These are phyloP conservation scores for Argyra leucocephala DNA, from an alignment of 2,888 invertebrate genomes.

Conservation along the genomic window DNA sequence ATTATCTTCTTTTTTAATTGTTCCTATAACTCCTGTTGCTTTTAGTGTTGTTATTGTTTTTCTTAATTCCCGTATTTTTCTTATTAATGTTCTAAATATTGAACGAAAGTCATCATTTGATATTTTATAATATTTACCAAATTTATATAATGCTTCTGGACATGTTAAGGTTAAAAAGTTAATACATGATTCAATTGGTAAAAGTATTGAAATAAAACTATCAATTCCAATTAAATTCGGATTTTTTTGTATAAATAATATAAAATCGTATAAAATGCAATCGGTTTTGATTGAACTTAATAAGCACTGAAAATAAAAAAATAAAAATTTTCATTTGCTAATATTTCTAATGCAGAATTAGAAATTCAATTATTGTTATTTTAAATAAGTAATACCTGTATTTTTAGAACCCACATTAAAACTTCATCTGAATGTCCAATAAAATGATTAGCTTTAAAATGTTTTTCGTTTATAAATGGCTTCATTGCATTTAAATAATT, in stretches of 20 bases:
- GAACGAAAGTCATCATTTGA: neutral
- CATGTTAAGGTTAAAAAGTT: constrained; percentile 50
- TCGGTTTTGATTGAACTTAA: constrained; percentile 50
- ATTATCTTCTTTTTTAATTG: no score
- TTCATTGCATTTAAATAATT: constrained; percentile 39
- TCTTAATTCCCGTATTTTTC: neutral
- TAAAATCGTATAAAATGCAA: constrained; percentile 48
- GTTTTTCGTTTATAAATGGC: constrained; percentile 35
- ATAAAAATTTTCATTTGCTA: neutral
- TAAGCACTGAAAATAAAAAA: constrained; percentile 31
- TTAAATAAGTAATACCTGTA: constrained; percentile 28
- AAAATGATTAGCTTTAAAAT: constrained; percentile 37
- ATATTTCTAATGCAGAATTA: neutral
- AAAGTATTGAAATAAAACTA: constrained; percentile 46
- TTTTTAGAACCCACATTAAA: constrained; percentile 35
- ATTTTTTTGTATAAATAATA: constrained; percentile 51
- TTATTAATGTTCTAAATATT: neutral
- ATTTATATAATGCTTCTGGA: constrained; percentile 54
- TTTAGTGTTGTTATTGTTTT: neutral
- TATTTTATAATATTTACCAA: constrained; percentile 44
- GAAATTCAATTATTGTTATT: constrained; percentile 2
- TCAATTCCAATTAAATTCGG: constrained; percentile 47
- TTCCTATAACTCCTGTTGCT: neutral
- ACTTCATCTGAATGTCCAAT: constrained; percentile 38
- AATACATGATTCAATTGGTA: constrained; percentile 47